Percentiles rank a stretch among this genome's conserved stretches.
These are phyloP conservation scores for Dolichoris vasculosae DNA, from an alignment of 1,140 invertebrate genomes.

Conservation along the genomic window DNA sequence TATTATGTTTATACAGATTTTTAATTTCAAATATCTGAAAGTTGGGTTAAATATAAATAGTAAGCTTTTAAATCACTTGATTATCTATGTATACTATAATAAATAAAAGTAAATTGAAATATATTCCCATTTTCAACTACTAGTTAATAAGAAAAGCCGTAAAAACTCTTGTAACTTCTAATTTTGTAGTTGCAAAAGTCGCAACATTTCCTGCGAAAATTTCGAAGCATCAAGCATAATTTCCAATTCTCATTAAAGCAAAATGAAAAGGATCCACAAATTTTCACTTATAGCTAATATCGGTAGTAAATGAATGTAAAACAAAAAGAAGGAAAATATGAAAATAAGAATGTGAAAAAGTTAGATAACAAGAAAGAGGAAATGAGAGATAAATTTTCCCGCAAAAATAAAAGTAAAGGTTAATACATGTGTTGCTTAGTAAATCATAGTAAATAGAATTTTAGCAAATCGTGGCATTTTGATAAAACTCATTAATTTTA, in stretches of 20 bases:
- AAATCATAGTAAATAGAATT: constrained; percentile 42
- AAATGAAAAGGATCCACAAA: constrained; percentile 48
- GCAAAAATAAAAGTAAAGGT: constrained; percentile 11
- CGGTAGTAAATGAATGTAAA: neutral
- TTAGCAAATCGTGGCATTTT: constrained; percentile 15
- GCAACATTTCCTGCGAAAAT: constrained; percentile 50
- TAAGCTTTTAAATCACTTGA: neutral
- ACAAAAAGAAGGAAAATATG: neutral
- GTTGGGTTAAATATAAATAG: too few relatives aligned
- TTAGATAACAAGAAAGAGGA: too few relatives aligned
- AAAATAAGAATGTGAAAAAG: neutral
- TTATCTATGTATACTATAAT: neutral
- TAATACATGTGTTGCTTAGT: neutral
- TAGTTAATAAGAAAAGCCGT: constrained; percentile 40
- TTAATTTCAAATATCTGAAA: neutral
- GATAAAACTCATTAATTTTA: constrained; percentile 46
- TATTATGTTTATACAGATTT: too few relatives aligned
- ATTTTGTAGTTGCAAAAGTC: constrained; percentile 26
- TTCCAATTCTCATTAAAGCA: constrained; percentile 52
- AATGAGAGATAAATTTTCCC: neutral
- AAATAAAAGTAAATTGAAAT: constrained; percentile 40
- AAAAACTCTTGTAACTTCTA: constrained; percentile 23
- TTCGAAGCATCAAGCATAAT: constrained; percentile 49
- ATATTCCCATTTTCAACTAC: neutral
- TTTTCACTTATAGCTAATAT: constrained; percentile 50